Evolutionary conservation across 2,797 vertebrate genomes (phyloP).

Genomic region (Syngnathus rostellatus): DNA sequence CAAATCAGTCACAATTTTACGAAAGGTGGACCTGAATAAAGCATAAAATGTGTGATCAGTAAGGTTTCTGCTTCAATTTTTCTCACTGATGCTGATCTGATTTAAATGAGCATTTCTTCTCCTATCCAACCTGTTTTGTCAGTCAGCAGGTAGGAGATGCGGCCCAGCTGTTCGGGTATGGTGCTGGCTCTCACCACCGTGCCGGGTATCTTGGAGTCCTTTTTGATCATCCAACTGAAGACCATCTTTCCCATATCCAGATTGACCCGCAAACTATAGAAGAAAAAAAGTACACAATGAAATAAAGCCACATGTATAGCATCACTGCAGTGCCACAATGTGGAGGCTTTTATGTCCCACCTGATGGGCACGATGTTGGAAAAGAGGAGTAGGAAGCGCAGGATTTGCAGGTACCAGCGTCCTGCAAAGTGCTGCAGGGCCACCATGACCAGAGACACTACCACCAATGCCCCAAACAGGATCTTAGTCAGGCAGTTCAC

Average conservation of each 20-base stretch:
- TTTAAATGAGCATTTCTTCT: not conserved
- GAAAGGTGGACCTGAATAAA: not conserved
- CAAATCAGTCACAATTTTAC: not conserved
- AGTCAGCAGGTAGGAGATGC: constrained; percentile 94
- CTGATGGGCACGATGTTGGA: constrained; percentile 98
- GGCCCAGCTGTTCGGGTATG: constrained; percentile 92
- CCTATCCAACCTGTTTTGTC: constrained; percentile 87
- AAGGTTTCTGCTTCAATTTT: not conserved
- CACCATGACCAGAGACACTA: constrained; percentile 96
- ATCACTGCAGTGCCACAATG: not conserved
- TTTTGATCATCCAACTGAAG: constrained; percentile 98
- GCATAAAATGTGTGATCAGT: not conserved
- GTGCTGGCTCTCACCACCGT: constrained; percentile 95
- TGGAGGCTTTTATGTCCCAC: constrained; percentile 50
- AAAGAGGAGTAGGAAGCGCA: constrained; percentile 92
- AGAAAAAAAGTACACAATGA: not conserved
- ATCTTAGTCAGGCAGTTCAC: constrained; percentile 98
- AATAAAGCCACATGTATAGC: not conserved
- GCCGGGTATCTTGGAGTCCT: constrained; percentile 92
- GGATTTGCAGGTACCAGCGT: constrained; percentile 97
- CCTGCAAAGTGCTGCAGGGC: constrained; percentile 94
- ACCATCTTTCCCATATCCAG: constrained; percentile 99
- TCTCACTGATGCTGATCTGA: not conserved
- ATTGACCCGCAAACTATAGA: constrained; percentile 85
- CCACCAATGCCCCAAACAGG: constrained; percentile 87